Base-by-base conservation (phyloP, 2,113 vertebrate species). In the Haliaeetus leucogaster region DNA sequence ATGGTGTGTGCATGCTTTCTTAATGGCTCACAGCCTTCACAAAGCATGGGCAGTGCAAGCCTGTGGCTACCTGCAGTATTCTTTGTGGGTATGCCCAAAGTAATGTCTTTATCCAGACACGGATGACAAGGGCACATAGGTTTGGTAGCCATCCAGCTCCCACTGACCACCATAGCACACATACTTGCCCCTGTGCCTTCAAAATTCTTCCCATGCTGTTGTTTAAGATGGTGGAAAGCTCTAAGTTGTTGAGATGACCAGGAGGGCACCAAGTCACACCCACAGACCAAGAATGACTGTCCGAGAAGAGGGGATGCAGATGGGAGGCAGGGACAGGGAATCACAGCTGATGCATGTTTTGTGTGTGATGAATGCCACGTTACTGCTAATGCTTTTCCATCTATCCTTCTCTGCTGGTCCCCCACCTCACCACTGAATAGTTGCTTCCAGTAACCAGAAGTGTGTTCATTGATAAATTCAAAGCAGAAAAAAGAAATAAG, bases 291-390 rank as follows among this genome's bases (percentile, higher is more conserved):
- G 38, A 82, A 43, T 14, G n/a, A 59, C 13, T 48, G 16, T 47
- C 29, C 40, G 29, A 88, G 70, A 62, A 67, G 38, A 68, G 16
- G 7, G 7, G 8, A 7, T 47, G 14, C 2, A 1, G 13, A 30
- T 38, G 16, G n/a, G 16, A 72, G 27, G 16, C 25, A 87, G 11
- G 21, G 16, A 4, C 36, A 56, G 26, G 11, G 13, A 56, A 59
- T 55, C 16, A n/a, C 5, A 22, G 22, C 5, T 8, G 5, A 22
- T 9, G 2, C 8, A 30, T 7, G 2, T 38, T 1, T 2, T 5
- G 4, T 48, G 15, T 36, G 13, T n/a, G 43, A 63, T 40, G 22
- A 79, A 76, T 38, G 15, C 6, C 40, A 38, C 0, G 1, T 29
- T 76, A 53, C 43, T 85, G n/a, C 34, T 55, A 11, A 15, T 30